Base-by-base conservation (phyloP, 2,113 vertebrate species). In the Miniopterus natalensis region DNA sequence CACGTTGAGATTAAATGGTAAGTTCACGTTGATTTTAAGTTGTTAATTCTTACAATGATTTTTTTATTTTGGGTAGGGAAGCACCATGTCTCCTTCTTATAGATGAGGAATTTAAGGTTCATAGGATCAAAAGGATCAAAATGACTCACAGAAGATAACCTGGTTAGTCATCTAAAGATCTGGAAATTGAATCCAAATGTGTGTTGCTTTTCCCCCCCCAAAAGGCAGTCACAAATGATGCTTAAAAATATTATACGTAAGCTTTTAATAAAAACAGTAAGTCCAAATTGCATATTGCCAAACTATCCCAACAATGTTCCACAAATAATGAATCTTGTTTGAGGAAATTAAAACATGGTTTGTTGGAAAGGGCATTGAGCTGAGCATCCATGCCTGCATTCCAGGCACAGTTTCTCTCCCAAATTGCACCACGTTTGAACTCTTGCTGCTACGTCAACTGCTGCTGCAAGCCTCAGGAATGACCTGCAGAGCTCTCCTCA, bases 321-420 rank as follows among this genome's bases (percentile, higher is more conserved):
- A 96, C 91, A 96, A 97, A 96, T 92, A 96, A 96, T 94, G 61
- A 81, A 36, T 94, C 96, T 88, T 97, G 73, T 97, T 96, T 97
- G 92, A 97, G 89, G 94, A 96, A 97, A 97, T 97, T 92, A 94
- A 92, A 95, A 65, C 11, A 47, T 5, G 5, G 29, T 88, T 96
- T 97, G 59, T 85, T 88, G 55, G 91, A 96, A 95, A 96, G 85
- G 93, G 78, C 83, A 92, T 79, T 70, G 66, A 61, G 51, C 29
- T 86, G 53, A 79, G 55, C 78, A 51, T 10, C 21, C 61, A 70
- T 71, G 81, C 66, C 90, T 95, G 31, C 47, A 47, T 84, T 95
- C 95, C 49, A 77, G 81, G 80, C 45, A 31, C 1, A 1, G 12
- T 75, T 95, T 79, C 68, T 88, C n/a, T 68, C 51, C 25, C 20